phyloP scores from a whole-genome alignment of 2,797 vertebrate genomes.

The Urophycis tenuis region DNA sequence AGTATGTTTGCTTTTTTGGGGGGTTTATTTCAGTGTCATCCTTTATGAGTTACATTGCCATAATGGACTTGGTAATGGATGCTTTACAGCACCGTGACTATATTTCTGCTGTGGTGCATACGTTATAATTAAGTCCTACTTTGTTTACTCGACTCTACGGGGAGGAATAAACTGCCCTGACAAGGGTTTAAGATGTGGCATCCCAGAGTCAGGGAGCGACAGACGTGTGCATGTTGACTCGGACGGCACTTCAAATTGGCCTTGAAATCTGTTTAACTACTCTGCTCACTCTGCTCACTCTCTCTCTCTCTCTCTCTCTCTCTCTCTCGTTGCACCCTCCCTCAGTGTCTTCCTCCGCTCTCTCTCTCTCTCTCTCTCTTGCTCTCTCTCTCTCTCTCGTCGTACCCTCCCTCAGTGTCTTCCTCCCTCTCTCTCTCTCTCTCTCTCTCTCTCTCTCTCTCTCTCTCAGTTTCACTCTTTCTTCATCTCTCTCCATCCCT shows the following conservation, averaged over 20 bases:
- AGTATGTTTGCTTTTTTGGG: neutral
- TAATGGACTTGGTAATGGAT: conserved; percentile 2
- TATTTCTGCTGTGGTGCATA: conserved; percentile 1
- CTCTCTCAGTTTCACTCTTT: conserved; percentile 10
- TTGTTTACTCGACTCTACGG: conserved; percentile 16
- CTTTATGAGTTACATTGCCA: conserved; percentile 10
- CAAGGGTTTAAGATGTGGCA: conserved; percentile 15
- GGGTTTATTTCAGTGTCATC: neutral
- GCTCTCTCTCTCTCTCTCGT: conserved; percentile 2
- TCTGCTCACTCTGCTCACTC: conserved; percentile 22
- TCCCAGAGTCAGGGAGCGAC: conserved; percentile 1
- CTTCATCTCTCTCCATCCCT: neutral
- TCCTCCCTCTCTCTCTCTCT: conserved; percentile 17
- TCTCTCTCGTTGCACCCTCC: neutral
- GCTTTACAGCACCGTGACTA: conserved; percentile 21
- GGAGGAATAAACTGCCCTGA: conserved; percentile 4
- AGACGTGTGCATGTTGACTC: conserved; percentile 13
- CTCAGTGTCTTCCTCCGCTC: neutral
- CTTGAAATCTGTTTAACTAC: conserved; percentile 33
- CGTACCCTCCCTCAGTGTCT: neutral
- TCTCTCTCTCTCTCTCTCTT: neutral
- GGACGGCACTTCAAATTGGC: conserved; percentile 11
- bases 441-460: neutral
- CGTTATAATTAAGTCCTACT: conserved; percentile 21
- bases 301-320: neutral